Evolutionary conservation across 1,140 invertebrate species (phyloP).

Genomic region (Venustaconcha ellipsiformis): DNA sequence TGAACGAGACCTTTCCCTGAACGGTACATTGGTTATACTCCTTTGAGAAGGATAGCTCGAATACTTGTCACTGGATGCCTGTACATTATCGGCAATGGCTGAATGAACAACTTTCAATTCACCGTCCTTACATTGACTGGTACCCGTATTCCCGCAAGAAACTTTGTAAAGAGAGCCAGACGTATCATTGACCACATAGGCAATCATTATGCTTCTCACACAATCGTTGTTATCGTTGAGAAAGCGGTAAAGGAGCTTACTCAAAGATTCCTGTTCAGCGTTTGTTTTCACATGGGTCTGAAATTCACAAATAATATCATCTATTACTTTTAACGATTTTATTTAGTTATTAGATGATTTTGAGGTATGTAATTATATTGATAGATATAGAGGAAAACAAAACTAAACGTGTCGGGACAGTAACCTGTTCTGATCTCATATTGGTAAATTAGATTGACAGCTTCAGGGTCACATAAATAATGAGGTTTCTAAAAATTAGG

Average conservation of each 20-base stretch:
- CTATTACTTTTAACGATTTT: too few species aligned
- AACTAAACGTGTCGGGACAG: too few species aligned
- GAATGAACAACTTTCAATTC: not conserved
- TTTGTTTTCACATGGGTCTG: conserved; percentile 71
- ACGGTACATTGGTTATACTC: too few species aligned
- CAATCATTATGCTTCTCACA: conserved; percentile 81
- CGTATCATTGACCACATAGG: conserved; percentile 72
- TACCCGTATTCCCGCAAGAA: not conserved
- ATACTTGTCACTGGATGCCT: not conserved
- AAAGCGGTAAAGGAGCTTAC: conserved; percentile 83
- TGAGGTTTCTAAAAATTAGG: too few species aligned
- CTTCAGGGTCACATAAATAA: too few species aligned
- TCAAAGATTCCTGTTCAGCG: conserved; percentile 85
- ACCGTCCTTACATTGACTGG: not conserved
- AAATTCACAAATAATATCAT: conserved; percentile 19
- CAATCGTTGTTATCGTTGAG: conserved; percentile 88
- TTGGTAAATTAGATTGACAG: too few species aligned
- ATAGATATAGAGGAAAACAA: too few species aligned
- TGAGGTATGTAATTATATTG: too few species aligned
- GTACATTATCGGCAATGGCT: conserved; percentile 6
- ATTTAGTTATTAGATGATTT: too few species aligned
- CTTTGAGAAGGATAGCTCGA: too few species aligned
- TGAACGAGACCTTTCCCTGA: too few species aligned
- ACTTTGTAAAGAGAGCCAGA: not conserved
- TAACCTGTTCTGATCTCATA: too few species aligned